A percentile compares a stretch with the other conserved stretches of the same genome.
Evolutionary conservation across 2,113 vertebrate species (phyloP).

Genomic region (Chelonoidis abingdonii): DNA sequence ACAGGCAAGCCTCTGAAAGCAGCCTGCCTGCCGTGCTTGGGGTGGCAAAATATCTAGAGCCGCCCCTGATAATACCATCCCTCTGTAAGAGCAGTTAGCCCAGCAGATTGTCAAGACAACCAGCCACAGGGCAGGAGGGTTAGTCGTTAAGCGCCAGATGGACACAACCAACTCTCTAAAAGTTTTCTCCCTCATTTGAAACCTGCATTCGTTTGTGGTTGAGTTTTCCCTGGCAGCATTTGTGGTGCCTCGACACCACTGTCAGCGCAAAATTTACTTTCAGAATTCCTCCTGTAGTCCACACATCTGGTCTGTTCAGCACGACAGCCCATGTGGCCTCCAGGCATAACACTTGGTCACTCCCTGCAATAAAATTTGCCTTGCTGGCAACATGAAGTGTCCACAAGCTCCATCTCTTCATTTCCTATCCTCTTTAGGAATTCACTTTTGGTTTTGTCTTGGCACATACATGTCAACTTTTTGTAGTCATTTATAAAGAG

Average conservation of each 20-base stretch:
- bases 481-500: background rate
- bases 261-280: background rate
- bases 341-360: background rate
- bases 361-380: background rate
- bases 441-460: background rate
- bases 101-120: background rate
- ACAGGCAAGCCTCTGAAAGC: no score
- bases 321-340: background rate
- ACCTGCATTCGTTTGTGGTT: constrained; percentile 7
- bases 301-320: accelerated
- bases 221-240: background rate
- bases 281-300: background rate
- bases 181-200: constrained; percentile 37
- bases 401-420: accelerated
- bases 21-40: no score
- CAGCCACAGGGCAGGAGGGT: background rate
- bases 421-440: background rate
- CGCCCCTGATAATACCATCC: accelerated
- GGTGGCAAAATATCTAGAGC: no score
- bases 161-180: constrained; percentile 31
- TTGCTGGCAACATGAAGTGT: background rate
- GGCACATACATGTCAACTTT: background rate
- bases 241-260: background rate
- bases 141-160: constrained; percentile 4
- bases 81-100: background rate